Percentiles rank a stretch among this genome's conserved stretches.
Evolutionary conservation across 2,888 invertebrate genomes (phyloP).

Genomic region (Penaeus monodon): DNA sequence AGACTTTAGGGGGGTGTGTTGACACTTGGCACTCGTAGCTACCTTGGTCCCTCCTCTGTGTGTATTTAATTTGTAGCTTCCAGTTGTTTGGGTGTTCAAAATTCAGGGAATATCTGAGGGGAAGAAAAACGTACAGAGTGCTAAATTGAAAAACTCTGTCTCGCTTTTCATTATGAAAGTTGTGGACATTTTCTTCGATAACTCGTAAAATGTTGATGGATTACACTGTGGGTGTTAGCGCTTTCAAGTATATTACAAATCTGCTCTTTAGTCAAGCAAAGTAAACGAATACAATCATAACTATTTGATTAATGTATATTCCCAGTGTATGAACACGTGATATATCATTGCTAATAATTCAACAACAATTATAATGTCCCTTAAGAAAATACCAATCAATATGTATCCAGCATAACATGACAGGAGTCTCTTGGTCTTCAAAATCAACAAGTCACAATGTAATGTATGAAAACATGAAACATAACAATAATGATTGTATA

Average conservation of each 20-base stretch:
- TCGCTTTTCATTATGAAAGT: no score
- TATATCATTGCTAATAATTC: no score
- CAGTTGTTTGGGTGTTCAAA: slow-evolving; percentile 83
- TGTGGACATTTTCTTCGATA: no score
- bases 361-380: no score
- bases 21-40: slow-evolving; percentile 85
- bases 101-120: slow-evolving; percentile 78
- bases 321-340: no score
- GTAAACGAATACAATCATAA: no score
- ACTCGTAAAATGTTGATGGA: no score
- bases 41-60: slow-evolving; percentile 83
- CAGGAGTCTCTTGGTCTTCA: background rate
- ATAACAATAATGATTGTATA: background rate
- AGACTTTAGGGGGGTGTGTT: slow-evolving; percentile 81
- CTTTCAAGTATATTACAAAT: no score
- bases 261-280: no score
- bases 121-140: background rate
- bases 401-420: background rate
- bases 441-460: background rate
- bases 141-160: background rate
- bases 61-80: slow-evolving; percentile 81
- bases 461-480: background rate
- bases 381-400: no score
- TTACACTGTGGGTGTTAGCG: no score
- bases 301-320: no score